A percentile compares a stretch with the other conserved stretches of the same genome.
Conservation (phyloP, 2,888 invertebrate species). For the Hirtodrosophila alboralis region DNA sequence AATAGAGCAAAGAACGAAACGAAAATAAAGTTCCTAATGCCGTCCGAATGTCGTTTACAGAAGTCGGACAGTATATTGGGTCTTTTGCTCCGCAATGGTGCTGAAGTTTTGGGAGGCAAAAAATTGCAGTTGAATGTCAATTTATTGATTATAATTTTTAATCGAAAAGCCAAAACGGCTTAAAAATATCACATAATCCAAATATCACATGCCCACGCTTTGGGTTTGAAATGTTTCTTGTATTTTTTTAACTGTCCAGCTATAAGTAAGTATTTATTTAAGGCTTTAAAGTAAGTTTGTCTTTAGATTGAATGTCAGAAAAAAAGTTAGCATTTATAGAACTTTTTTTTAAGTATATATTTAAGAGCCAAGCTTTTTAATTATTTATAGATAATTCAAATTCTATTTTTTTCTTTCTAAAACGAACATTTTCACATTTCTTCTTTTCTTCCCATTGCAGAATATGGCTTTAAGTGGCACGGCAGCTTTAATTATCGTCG, state of each 20-base stretch:
- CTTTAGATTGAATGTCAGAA: too few species aligned
- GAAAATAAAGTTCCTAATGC: slow-evolving; percentile 26
- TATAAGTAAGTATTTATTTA: too few species aligned
- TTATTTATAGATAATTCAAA: too few species aligned
- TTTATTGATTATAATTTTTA: slow-evolving; percentile 12
- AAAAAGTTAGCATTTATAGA: too few species aligned
- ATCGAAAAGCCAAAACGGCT: slow-evolving; percentile 11
- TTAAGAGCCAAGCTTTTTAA: too few species aligned
- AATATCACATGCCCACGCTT: slow-evolving; percentile 24
- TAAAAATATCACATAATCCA: slow-evolving; percentile 32
- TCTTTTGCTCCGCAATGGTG: slow-evolving; percentile 2
- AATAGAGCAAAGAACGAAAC: slow-evolving; percentile 9
- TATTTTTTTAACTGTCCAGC: not conserved
- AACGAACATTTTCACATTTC: too few species aligned
- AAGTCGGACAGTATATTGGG: slow-evolving; percentile 18
- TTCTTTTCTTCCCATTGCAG: too few species aligned
- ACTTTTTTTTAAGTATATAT: too few species aligned
- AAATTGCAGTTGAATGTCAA: slow-evolving; percentile 37
- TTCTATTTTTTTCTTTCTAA: too few species aligned
- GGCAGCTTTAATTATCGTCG: slow-evolving; percentile 83
- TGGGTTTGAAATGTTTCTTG: slow-evolving; percentile 5
- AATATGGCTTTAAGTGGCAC: slow-evolving; percentile 53
- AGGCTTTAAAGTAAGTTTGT: too few species aligned
- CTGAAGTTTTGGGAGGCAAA: slow-evolving; percentile 22
- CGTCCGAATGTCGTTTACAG: slow-evolving; percentile 27